Evolutionary conservation across 2,113 vertebrate species (phyloP).

Genomic region (Tragelaphus strepsiceros): DNA sequence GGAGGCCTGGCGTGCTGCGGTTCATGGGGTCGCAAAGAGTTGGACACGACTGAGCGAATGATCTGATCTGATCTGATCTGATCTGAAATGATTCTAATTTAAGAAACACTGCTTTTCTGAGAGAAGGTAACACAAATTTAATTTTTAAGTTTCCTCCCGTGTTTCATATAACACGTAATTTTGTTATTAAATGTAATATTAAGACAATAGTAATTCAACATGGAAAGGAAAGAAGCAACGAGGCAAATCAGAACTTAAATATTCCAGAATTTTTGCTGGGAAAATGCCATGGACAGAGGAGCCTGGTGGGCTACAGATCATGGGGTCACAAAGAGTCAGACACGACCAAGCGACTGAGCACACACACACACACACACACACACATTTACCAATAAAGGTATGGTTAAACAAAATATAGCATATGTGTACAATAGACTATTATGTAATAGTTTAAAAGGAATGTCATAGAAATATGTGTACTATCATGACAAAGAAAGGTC

Average conservation of each 20-base stretch:
- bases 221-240: not conserved
- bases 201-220: not conserved
- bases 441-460: not conserved
- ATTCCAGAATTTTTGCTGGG: not conserved
- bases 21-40: no score
- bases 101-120: not conserved
- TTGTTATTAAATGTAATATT: not conserved
- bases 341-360: rapidly evolving
- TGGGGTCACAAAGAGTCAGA: not conserved
- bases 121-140: not conserved
- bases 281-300: not conserved
- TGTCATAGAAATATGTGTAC: not conserved
- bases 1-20: no score
- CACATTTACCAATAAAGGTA: not conserved
- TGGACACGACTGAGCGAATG: no score
- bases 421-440: not conserved
- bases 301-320: not conserved
- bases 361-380: not conserved
- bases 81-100: not conserved
- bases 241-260: not conserved
- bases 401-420: not conserved
- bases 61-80: no score
- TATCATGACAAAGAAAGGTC: not conserved
- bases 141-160: not conserved
- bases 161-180: not conserved